phyloP scores from a whole-genome alignment of 2,797 vertebrate genomes.

The Danio choprae region DNA sequence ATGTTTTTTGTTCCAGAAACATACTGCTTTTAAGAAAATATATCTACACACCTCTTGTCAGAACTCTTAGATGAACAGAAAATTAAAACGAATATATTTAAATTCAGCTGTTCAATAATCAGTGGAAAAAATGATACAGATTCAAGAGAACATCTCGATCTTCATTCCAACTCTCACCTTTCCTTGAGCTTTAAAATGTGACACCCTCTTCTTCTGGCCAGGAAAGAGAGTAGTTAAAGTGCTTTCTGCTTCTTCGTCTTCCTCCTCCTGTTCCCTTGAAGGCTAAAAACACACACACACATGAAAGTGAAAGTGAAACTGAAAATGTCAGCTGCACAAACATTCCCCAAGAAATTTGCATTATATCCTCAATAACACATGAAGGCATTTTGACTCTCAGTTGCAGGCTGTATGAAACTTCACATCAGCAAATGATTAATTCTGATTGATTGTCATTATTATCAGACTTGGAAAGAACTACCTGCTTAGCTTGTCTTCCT shows the following conservation, averaged over 20 bases:
- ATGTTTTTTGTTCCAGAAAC: neutral
- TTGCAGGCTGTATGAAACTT: too few species aligned
- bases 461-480: slow-evolving; percentile 61
- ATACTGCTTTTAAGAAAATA: too few species aligned
- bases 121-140: neutral
- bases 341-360: slow-evolving; percentile 12
- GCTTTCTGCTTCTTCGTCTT: slow-evolving; percentile 76
- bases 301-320: slow-evolving; percentile 26
- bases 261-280: slow-evolving; percentile 73
- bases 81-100: too few species aligned
- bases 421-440: neutral
- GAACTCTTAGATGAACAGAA: too few species aligned
- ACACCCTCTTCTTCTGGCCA: slow-evolving; percentile 95
- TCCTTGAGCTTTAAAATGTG: slow-evolving; percentile 89
- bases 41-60: too few species aligned
- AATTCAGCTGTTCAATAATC: neutral
- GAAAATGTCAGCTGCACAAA: slow-evolving; percentile 20
- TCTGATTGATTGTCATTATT: neutral
- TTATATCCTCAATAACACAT: slow-evolving; percentile 4
- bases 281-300: slow-evolving; percentile 73
- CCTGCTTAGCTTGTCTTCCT: slow-evolving; percentile 91
- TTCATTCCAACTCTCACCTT: slow-evolving; percentile 77
- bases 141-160: neutral
- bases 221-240: slow-evolving; percentile 89
- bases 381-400: neutral